Evolutionary conservation across 1,140 invertebrate genomes (phyloP).

Genomic region (Anoplophora glabripennis): DNA sequence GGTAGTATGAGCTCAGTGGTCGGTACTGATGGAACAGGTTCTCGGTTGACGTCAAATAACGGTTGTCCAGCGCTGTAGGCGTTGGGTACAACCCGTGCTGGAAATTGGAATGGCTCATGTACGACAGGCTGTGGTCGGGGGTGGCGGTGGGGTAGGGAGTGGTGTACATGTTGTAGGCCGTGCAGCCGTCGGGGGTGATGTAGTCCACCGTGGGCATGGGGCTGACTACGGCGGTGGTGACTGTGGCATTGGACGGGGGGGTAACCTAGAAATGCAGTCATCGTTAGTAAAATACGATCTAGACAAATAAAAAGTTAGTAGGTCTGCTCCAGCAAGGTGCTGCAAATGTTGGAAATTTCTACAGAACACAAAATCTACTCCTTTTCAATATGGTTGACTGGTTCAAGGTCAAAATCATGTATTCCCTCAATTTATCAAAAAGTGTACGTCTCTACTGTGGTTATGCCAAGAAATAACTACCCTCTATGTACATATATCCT

Average conservation of each 20-base stretch:
- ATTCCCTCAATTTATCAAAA: no score
- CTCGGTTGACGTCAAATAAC: constrained; percentile 71
- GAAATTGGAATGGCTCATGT: constrained; percentile 74
- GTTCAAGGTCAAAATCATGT: no score
- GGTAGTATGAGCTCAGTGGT: constrained; percentile 71
- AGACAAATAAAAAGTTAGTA: no score
- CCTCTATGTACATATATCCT: no score
- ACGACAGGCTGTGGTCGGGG: constrained; percentile 62
- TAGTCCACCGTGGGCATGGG: constrained; percentile 60
- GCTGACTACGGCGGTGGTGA: constrained; percentile 45
- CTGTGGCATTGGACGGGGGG: constrained; percentile 38
- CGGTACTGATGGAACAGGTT: constrained; percentile 86
- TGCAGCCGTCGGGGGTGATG: constrained; percentile 62
- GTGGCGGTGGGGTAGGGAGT: constrained; percentile 71
- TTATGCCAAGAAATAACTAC: no score
- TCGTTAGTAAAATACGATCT: no score
- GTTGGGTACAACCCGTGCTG: constrained; percentile 67
- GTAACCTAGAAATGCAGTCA: constrained; percentile 19
- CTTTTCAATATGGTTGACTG: no score
- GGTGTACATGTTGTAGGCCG: constrained; percentile 79
- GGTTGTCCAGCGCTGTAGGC: constrained; percentile 67
- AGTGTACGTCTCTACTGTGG: no score
- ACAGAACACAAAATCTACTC: no score
- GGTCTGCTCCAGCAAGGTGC: no score
- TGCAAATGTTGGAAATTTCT: no score